Evolutionary conservation across 2,888 invertebrate species (phyloP).

Genomic region (Lapara coniferarum): DNA sequence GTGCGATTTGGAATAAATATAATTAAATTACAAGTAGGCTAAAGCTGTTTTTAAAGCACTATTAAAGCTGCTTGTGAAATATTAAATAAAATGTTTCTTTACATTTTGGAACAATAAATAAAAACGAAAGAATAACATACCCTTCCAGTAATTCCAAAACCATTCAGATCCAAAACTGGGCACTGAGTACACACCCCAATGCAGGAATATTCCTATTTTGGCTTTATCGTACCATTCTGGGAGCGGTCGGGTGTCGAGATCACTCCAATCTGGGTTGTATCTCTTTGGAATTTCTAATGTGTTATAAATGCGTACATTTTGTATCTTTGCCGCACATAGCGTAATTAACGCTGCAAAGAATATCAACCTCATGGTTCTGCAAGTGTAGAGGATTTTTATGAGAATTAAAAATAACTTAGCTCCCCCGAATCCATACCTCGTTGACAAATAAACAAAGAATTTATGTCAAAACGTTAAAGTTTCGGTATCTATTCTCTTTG

Average conservation of each 20-base stretch:
- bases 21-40: too few relatives aligned
- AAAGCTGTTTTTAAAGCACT: too few relatives aligned
- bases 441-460: background rate
- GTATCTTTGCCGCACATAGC: conserved; percentile 31
- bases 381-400: conserved; percentile 29
- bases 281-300: conserved; percentile 34
- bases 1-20: too few relatives aligned
- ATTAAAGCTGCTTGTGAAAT: too few relatives aligned
- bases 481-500: too few relatives aligned
- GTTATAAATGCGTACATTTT: background rate
- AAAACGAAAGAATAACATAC: conserved; percentile 60
- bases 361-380: conserved; percentile 42
- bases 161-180: conserved; percentile 94
- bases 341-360: conserved; percentile 32
- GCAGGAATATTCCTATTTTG: conserved; percentile 96
- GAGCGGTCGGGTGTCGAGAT: conserved; percentile 91
- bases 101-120: too few relatives aligned
- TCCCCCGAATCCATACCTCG: too few relatives aligned
- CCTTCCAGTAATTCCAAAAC: conserved; percentile 95
- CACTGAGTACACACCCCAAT: conserved; percentile 97
- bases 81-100: too few relatives aligned
- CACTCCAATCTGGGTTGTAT: conserved; percentile 91
- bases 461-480: too few relatives aligned
- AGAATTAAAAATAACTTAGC: background rate
- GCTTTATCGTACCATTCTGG: conserved; percentile 95